Evolutionary conservation across 2,113 vertebrate species (phyloP), one percentile per base, ranked within the genome.

Genomic region (Gymnarchus niloticus): DNA sequence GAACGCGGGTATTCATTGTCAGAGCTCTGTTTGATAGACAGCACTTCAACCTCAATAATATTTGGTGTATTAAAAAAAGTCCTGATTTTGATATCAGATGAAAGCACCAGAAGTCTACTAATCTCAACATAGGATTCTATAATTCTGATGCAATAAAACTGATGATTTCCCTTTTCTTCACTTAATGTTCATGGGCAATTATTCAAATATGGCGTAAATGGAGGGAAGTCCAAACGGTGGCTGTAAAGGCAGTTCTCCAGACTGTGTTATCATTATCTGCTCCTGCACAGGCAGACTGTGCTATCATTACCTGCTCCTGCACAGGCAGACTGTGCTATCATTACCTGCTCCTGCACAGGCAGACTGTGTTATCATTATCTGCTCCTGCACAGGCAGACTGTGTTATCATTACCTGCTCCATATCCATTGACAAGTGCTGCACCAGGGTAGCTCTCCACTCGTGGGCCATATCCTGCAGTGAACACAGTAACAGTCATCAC

Each of bases 331-430:
- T 83, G 3, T 61, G n/a, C 9, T 1, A 87, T 84, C 84, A 56
- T 89, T 91, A 93, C 91, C 92, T 52, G 85, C 76, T 33, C 83
- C 90, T n/a, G n/a, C n/a, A n/a, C n/a, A n/a, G n/a, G n/a, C n/a
- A n/a, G 17, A 23, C 12, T 17, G 59, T 33, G 21, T 0, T 10
- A 49, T 19, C 52, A 56, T 56, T n/a, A n/a, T n/a, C n/a, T n/a
- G n/a, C n/a, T n/a, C n/a, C n/a, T n/a, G n/a, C n/a, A n/a, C 25
- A 56, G 33, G 2, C 51, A 37, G 81, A 7, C 25, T 83, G 3
- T 61, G n/a, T 21, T 1, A 87, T 84, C 84, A 56, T 89, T 91
- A 93, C 91, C 92, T 52, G 85, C 76, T 33, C 83, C 90, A 82
- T 91, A 90, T 19, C 21, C 48, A 10, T 69, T 85, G 14, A 81